Evolutionary conservation across 2,797 vertebrate genomes (phyloP), one percentile per base, ranked within the genome.

Genomic region (Helostoma temminkii): DNA sequence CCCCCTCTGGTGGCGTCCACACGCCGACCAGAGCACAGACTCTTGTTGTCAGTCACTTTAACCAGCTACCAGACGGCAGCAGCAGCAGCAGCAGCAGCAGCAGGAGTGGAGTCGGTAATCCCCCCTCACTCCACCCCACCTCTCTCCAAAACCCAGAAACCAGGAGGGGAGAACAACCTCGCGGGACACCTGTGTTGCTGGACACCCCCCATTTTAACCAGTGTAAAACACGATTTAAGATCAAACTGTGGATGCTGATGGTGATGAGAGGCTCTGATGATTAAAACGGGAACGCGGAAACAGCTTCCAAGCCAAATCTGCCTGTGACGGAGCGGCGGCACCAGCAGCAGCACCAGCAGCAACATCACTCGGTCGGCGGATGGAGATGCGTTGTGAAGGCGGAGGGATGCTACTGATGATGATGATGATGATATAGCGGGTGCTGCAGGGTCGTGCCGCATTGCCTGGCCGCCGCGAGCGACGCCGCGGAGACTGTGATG

Each of bases 401-500:
- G 84, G 76, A 82, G 79, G 72, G 68, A 59, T 47, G 80, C 18
- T 66, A 77, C 66, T 75, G 85, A 71, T 71, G 82, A 52, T 80
- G 75, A 22, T 80, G 79, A 62, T 75, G 90, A 71, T 83, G 86
- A 81, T 87, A 61, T 87, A 90, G 86, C 88, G 89, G 89, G 87
- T 91, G 92, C 93, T 91, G 85, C 94, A 91, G 85, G 94, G 28
- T 74, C 48, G 93, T 94, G 94, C 94, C 94, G 95, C 95, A 96
- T 93, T 91, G 94, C 93, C 89, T 92, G 81, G 83, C 73, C 76
- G 81, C 85, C 86, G 74, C 75, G 66, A 81, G 80, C 76, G 70
- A 80, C 87, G 85, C 79, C 78, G 89, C 80, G 86, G 82, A 84
- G 84, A 75, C 76, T 64, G 84, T 75, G 78, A 89, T 86, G 90